These are phyloP conservation scores for Mormyrops attenuatus DNA, from an alignment of 2,797 vertebrate species.

Conservation along the genomic window DNA sequence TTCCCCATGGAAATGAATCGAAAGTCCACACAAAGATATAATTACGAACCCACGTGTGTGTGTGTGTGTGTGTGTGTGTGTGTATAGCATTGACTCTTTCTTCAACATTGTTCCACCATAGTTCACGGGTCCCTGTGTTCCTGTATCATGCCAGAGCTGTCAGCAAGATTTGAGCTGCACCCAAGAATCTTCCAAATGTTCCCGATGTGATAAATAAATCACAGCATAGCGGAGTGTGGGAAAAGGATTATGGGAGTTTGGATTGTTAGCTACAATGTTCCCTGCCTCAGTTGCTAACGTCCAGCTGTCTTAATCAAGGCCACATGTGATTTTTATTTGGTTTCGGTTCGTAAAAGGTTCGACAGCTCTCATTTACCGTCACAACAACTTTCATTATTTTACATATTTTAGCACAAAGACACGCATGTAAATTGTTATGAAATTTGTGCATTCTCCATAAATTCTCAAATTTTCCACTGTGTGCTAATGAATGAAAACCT, in stretches of 20 bases:
- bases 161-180: neutral
- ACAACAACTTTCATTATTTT: neutral
- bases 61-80: neutral
- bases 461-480: neutral
- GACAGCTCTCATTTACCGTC: neutral
- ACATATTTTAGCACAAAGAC: neutral
- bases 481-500: neutral
- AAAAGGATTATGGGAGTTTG: constrained; percentile 6
- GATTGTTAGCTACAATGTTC: neutral
- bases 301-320: neutral
- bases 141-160: constrained; percentile 13
- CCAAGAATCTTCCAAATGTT: constrained; percentile 19
- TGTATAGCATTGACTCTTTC: neutral
- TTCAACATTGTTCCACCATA: neutral
- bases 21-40: neutral
- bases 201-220: constrained; percentile 43
- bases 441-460: neutral
- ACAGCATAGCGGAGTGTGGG: constrained; percentile 15
- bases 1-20: neutral
- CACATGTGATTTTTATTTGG: neutral
- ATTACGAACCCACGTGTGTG: neutral
- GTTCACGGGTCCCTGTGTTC: neutral
- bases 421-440: neutral
- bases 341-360: neutral
- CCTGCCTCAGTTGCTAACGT: neutral